A percentile compares a stretch with the other conserved stretches of the same genome.
These are phyloP conservation scores for Drosophila chauvacae DNA, from an alignment of 1,140 invertebrate species.

Conservation along the genomic window DNA sequence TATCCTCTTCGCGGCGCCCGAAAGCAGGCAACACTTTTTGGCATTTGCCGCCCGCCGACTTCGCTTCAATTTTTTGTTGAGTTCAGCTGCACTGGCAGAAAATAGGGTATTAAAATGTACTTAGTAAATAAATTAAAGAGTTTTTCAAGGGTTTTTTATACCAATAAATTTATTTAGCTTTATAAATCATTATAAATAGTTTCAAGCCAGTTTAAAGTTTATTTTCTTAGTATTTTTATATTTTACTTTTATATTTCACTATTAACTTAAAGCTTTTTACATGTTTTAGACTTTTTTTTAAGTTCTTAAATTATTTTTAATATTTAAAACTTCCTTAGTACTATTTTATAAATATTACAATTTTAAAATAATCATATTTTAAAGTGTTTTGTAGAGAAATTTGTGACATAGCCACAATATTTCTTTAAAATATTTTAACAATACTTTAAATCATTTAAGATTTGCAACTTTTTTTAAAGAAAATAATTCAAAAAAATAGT, in stretches of 20 bases:
- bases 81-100: constrained; percentile 20
- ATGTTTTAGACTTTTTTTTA: neutral
- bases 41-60: constrained; percentile 62
- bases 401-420: too few species aligned
- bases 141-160: too few species aligned
- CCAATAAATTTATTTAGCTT: neutral
- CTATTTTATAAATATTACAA: too few species aligned
- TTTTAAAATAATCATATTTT: too few species aligned
- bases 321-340: neutral
- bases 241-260: neutral
- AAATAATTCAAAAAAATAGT: neutral
- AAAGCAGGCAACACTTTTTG: constrained; percentile 80
- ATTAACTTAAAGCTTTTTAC: neutral
- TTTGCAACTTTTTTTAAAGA: too few species aligned
- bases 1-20: constrained; percentile 62
- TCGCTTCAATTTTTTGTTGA: constrained; percentile 38
- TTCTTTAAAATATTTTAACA: too few species aligned
- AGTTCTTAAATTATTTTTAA: neutral
- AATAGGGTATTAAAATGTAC: neutral
- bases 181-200: too few species aligned
- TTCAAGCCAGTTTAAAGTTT: fast-evolving
- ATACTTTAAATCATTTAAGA: too few species aligned
- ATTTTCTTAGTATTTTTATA: neutral
- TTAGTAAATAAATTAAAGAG: too few species aligned
- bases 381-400: too few species aligned